These are phyloP conservation scores for Pristiophorus japonicus DNA, from an alignment of 2,113 vertebrate genomes.

Conservation along the genomic window DNA sequence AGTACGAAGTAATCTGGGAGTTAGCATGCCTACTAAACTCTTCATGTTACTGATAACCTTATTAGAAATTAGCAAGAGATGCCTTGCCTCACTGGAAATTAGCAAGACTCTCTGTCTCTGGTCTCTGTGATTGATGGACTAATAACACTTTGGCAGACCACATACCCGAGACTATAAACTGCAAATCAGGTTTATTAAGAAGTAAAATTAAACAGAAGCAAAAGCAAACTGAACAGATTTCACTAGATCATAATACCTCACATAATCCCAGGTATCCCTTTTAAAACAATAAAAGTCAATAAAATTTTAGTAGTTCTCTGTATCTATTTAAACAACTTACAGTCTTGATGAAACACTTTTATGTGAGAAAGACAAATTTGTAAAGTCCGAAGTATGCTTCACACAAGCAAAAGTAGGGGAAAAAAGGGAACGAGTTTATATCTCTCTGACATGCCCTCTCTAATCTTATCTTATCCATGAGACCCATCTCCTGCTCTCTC, in stretches of 20 bases:
- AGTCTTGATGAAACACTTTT: neutral
- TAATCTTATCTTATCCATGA: no score
- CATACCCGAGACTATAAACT: neutral
- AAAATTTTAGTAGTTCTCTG: neutral
- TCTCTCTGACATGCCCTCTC: no score
- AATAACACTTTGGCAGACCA: neutral
- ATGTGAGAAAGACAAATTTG: neutral
- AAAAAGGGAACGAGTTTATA: neutral
- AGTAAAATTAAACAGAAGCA: slow-evolving; percentile 4
- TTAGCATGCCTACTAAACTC: no score
- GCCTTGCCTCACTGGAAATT: no score
- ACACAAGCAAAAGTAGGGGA: neutral
- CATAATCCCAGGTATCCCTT: neutral
- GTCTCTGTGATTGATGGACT: neutral
- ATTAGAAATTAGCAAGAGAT: no score
- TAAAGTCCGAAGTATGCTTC: neutral
- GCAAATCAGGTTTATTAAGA: neutral
- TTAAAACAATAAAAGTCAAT: neutral
- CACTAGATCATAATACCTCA: neutral
- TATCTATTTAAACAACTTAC: neutral
- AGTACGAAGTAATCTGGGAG: no score
- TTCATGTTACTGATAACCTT: no score
- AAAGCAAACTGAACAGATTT: neutral
- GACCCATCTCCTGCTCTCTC: neutral
- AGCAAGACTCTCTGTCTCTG: neutral